Evolutionary conservation across 2,888 invertebrate genomes (phyloP), one percentile per base, ranked within the genome.

Genomic region (Phania funesta): DNA sequence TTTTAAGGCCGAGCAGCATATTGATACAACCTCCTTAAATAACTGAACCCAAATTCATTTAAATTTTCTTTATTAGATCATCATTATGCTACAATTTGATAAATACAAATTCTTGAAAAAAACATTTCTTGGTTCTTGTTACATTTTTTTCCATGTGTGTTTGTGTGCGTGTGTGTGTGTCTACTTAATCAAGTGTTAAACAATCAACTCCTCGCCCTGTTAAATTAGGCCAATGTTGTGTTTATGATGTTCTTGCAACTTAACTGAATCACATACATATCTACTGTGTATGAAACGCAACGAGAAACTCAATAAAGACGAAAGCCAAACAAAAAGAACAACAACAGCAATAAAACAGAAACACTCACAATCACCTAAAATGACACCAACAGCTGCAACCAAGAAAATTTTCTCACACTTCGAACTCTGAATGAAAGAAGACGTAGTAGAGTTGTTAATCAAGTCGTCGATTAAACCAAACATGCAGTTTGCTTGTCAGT

Each of bases 341-440:
- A 68, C 50, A 65, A 58, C 29, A 70, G 29, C 26, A 65, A 50
- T 20, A 56, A 62, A 87, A 88, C 86, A 89, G 13, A 50, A 80
- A 65, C 68, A 52, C 65, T 62, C 48, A 76, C 26, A 67, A 62
- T 54, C 65, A 67, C 41, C 52, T 70, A 75, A 82, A 82, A 82
- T 78, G 82, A 82, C 78, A 82, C 87, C 86, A 87, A 87, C 90
- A 90, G 90, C 89, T 90, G 90, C 90, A 89, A 87, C 84, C 87
- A 78, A 85, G 85, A 87, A 87, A 89, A 89, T 87, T 86, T 90
- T 90, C 90, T 90, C 90, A 89, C 90, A 89, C 89, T 90, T 87
- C 9, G 78, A 64, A 52, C 68, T 48, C 71, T 70, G 44, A 80
- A 75, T 68, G 68, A 60, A 83, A 56, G 73, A 73, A 68, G 62